Conservation (phyloP, 1,140 invertebrate genomes). For the Saccostrea echinata region DNA sequence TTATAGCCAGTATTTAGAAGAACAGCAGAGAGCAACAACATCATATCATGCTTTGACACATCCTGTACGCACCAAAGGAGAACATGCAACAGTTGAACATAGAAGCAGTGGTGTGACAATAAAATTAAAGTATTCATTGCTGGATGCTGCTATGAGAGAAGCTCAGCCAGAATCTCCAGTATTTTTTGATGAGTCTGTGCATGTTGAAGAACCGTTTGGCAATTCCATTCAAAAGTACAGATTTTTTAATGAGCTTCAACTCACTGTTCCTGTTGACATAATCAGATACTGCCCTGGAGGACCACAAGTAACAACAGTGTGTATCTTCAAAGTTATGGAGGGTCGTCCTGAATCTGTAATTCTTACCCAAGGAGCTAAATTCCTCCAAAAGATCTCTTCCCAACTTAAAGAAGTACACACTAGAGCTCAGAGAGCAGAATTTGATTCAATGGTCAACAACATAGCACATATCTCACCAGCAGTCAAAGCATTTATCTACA, state of each 20-base stretch:
- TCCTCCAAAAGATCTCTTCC: neutral
- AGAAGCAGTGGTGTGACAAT: constrained; percentile 19
- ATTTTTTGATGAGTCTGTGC: constrained; percentile 50
- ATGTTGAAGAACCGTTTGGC: constrained; percentile 51
- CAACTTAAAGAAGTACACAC: constrained; percentile 57
- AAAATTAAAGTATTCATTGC: constrained; percentile 6
- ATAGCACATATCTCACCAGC: constrained; percentile 42
- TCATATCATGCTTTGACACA: neutral
- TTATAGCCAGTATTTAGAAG: constrained; percentile 43
- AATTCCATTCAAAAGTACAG: constrained; percentile 13
- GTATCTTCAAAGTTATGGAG: constrained; percentile 21
- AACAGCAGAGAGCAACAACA: neutral
- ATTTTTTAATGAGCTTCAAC: constrained; percentile 51
- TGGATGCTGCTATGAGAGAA: constrained; percentile 24
- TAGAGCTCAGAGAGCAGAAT: constrained; percentile 43
- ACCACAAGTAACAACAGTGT: constrained; percentile 27
- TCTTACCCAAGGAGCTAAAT: constrained; percentile 43
- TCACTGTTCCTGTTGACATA: constrained; percentile 57
- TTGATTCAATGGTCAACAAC: constrained; percentile 50
- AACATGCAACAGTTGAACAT: constrained; percentile 47
- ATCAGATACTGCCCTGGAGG: constrained; percentile 49
- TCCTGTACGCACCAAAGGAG: constrained; percentile 33
- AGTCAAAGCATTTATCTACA: constrained; percentile 58
- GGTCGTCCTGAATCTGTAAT: constrained; percentile 44
- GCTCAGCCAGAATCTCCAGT: neutral